phyloP scores from a whole-genome alignment of 2,888 invertebrate species.

The Gnatocerus cornutus region DNA sequence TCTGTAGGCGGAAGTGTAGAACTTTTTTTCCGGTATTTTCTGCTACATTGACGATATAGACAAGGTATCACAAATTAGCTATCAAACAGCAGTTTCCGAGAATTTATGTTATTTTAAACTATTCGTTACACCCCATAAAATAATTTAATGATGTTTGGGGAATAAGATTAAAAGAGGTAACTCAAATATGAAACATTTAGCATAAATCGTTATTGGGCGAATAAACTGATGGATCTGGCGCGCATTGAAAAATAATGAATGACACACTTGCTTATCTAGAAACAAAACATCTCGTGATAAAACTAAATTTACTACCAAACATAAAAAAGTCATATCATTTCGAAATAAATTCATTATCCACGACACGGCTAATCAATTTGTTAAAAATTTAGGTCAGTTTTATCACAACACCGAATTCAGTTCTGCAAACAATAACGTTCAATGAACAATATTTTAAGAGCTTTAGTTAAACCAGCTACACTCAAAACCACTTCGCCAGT shows the following conservation, averaged over 20 bases:
- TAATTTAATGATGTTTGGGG: slow-evolving; percentile 5
- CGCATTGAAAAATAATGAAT: neutral
- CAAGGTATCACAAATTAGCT: neutral
- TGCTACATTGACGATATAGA: neutral
- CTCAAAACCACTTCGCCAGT: neutral
- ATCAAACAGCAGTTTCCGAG: slow-evolving; percentile 1
- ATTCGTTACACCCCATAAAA: slow-evolving; percentile 2
- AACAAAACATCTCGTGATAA: neutral
- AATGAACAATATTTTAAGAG: neutral
- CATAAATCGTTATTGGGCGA: neutral
- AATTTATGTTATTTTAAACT: slow-evolving; percentile 10
- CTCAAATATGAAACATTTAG: neutral
- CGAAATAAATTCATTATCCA: slow-evolving; percentile 11
- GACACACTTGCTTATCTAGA: neutral
- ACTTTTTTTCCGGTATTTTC: neutral
- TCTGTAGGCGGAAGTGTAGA: neutral
- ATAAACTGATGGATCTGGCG: neutral
- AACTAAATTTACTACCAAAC: neutral
- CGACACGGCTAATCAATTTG: slow-evolving; percentile 5
- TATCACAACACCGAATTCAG: neutral
- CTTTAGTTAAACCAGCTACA: neutral
- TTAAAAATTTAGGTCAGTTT: slow-evolving; percentile 1
- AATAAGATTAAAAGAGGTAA: neutral
- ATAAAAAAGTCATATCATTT: slow-evolving; percentile 2
- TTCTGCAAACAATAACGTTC: neutral